Conservation (phyloP, 2,113 vertebrate species). For the Ranitomeya imitator region DNA sequence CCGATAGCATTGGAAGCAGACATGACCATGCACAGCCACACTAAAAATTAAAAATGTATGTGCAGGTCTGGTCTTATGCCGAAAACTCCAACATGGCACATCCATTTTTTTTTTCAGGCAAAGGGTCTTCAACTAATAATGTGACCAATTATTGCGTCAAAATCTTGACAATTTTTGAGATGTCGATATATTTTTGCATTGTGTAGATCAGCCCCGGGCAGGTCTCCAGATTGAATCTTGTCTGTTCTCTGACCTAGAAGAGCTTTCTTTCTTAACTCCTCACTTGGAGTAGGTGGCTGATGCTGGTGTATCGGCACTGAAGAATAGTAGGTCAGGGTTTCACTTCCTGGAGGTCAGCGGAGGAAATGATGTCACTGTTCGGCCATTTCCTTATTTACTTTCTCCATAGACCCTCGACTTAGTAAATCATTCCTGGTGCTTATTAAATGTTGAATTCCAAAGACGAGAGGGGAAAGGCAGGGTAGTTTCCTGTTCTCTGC, state of each 20-base stretch:
- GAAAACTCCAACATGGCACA: background rate
- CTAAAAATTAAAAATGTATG: background rate
- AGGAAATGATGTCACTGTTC: constrained; percentile 29
- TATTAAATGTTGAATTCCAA: constrained; percentile 25
- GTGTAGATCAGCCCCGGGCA: background rate
- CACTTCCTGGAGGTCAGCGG: background rate
- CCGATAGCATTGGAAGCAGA: background rate
- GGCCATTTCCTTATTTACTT: constrained; percentile 53
- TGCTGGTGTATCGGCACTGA: background rate
- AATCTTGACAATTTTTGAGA: background rate
- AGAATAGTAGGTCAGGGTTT: accelerated
- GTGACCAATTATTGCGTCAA: background rate
- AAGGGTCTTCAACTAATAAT: background rate
- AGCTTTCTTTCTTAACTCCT: background rate
- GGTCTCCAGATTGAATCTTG: background rate
- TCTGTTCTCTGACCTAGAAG: background rate
- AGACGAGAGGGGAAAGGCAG: background rate
- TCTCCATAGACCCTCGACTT: constrained; percentile 18
- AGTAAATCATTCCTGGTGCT: constrained; percentile 45
- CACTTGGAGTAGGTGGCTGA: background rate
- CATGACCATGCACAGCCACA: background rate
- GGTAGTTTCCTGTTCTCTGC: constrained; percentile 49
- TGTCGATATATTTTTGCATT: background rate
- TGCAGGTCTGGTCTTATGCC: background rate
- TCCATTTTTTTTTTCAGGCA: background rate